Evolutionary conservation across 2,888 invertebrate species (phyloP), one percentile per base, ranked within the genome.

Genomic region (Harpalus rufipes): DNA sequence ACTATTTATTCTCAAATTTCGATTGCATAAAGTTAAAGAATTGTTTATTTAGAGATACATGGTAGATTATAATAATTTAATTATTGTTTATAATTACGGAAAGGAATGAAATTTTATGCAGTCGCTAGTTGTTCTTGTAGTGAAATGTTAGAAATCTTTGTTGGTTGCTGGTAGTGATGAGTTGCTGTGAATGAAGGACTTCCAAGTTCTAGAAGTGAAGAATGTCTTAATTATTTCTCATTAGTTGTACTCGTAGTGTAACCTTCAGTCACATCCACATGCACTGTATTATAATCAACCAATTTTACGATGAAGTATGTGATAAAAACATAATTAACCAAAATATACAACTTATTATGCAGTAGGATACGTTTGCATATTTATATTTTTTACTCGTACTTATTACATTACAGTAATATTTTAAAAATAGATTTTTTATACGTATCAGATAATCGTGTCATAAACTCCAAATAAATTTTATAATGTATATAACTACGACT

Each of bases 381-480:
- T 68, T 68, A 74, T 74, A 74, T 44, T 74, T 44, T 68, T 74
- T 74, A 74, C 12, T 74, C 18, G 72, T 74, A 74, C 41, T 44
- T 74, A 74, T 74, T 74, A 74, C 72, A 51, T 74, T 74, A 16
- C 14, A 74, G 44, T 74, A 74, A 74, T 74, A 74, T 74, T 74
- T 44, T 68, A 68, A 63, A 32, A 68, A 68, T 74, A 44, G 18
- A 44, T 16, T 74, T 51, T 74, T 74, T 74, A 44, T 74, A 74
- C 72, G 44, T 74, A 74, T 32, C 5, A 68, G 14, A 32, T 39
- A 44, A 74, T 44, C 16, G 72, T 74, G 72, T 74, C 72, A 74
- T 74, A 74, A 44, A 63, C 12, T 74, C 39, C 68, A 39, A 68
- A 44, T 74, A 44, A 74, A 74, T 41, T 18, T 68, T 21, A 68